phyloP scores from a whole-genome alignment of 1,140 invertebrate species.

The Scaptomyza montana region DNA sequence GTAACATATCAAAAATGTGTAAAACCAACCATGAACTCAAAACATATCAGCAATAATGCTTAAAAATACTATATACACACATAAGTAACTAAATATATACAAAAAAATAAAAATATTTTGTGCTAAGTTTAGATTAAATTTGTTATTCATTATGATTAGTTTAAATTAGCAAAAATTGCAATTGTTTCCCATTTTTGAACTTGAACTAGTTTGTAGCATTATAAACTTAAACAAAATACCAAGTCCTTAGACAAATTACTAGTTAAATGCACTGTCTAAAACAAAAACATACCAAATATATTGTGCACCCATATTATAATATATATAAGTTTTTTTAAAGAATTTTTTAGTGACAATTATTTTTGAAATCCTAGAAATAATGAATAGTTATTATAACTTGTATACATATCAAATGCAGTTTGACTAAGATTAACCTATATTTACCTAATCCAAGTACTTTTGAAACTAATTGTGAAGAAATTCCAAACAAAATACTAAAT shows the following conservation, averaged over 20 bases:
- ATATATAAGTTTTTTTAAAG: conserved; percentile 60
- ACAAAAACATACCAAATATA: conserved; percentile 20
- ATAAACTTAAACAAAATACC: conserved; percentile 5
- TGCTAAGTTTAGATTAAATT: conserved; percentile 19
- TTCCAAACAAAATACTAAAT: conserved; percentile 15
- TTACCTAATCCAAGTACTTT: conserved; percentile 42
- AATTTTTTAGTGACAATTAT: conserved; percentile 74
- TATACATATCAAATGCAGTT: conserved; percentile 55
- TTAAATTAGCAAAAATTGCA: conserved; percentile 16
- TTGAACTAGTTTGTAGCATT: conserved; percentile 15
- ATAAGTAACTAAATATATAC: conserved; percentile 41
- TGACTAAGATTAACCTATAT: conserved; percentile 41
- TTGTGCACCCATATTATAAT: conserved; percentile 49
- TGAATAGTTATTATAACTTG: conserved; percentile 18
- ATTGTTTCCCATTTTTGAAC: conserved; percentile 8
- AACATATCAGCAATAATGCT: conserved; percentile 75
- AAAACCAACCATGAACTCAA: conserved; percentile 75
- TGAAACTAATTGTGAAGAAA: conserved; percentile 46
- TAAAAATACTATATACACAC: conserved; percentile 39
- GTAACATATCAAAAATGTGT: conserved; percentile 36
- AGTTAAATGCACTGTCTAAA: conserved; percentile 48
- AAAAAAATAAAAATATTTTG: conserved; percentile 25
- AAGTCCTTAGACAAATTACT: conserved; percentile 43
- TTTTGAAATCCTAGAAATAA: conserved; percentile 48
- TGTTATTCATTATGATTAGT: conserved; percentile 8